Evolutionary conservation across 2,797 vertebrate genomes (phyloP).

Genomic region (Gobio occitaniae): DNA sequence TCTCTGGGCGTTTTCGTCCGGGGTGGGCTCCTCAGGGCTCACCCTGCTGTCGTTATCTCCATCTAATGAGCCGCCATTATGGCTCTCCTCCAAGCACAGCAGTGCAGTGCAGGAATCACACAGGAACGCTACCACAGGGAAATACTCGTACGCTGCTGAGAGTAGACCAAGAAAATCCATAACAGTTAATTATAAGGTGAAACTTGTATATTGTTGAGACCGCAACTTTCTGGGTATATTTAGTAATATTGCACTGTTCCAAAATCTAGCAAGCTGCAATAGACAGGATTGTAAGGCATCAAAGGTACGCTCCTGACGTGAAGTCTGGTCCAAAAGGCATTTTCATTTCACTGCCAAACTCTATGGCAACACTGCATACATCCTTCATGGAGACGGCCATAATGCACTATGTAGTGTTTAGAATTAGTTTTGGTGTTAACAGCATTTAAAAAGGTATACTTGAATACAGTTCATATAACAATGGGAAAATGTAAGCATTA

Average conservation of each 20-base stretch:
- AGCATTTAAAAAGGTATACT: not conserved
- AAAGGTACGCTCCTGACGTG: not conserved
- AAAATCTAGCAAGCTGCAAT: not conserved
- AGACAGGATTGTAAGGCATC: not conserved
- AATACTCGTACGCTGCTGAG: slow-evolving; percentile 7
- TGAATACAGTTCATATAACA: not conserved
- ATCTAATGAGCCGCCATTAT: slow-evolving; percentile 56
- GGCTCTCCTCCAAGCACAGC: slow-evolving; percentile 37
- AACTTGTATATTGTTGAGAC: not conserved
- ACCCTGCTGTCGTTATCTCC: slow-evolving; percentile 47
- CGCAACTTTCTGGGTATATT: not conserved
- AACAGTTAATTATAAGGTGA: not conserved
- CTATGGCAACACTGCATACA: not conserved
- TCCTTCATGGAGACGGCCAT: not conserved
- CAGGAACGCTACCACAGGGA: slow-evolving; percentile 35
- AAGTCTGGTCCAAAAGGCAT: not conserved
- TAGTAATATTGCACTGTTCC: not conserved
- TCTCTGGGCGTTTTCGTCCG: slow-evolving; percentile 39
- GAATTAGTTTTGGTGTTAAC: not conserved
- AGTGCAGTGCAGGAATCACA: slow-evolving; percentile 20
- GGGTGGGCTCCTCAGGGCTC: slow-evolving; percentile 36
- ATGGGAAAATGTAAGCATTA: not conserved
- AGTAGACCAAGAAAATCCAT: not conserved
- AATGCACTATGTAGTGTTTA: not conserved
- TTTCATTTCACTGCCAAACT: not conserved